These are phyloP conservation scores for Nannobrachium achirus DNA, from an alignment of 2,113 vertebrate species.

Conservation along the genomic window DNA sequence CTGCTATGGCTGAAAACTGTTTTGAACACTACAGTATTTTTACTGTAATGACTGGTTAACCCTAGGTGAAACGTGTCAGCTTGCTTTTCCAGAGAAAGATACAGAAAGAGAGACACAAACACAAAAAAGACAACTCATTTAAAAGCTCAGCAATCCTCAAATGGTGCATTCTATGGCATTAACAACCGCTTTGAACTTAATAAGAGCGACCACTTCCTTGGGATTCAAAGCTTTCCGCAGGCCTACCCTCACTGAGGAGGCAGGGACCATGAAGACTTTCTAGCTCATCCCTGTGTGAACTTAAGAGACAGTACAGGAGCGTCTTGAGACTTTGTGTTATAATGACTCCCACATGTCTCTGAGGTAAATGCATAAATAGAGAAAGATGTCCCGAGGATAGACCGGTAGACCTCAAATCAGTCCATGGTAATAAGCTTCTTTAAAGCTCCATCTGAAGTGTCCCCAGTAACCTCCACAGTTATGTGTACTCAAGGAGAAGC, in stretches of 20 bases:
- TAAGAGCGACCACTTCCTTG: constrained; percentile 7
- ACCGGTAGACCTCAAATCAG: no score
- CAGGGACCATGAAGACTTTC: constrained; percentile 28
- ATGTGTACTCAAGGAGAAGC: no score
- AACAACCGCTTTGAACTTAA: constrained; percentile 28
- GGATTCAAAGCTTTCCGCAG: constrained; percentile 23
- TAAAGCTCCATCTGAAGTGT: no score
- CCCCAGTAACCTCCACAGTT: no score
- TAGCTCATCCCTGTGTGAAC: constrained; percentile 18
- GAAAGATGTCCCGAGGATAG: constrained; percentile 14
- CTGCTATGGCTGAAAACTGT: constrained; percentile 35
- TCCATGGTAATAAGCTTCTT: background rate
- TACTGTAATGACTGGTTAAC: constrained; percentile 29
- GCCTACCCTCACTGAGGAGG: background rate
- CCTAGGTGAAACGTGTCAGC: constrained; percentile 16
- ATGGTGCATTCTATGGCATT: constrained; percentile 15
- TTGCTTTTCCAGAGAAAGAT: constrained; percentile 8
- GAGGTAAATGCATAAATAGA: background rate
- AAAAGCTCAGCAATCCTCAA: constrained; percentile 17
- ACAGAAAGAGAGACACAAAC: constrained; percentile 10
- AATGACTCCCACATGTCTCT: background rate
- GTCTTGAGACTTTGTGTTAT: constrained; percentile 20
- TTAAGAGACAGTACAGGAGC: constrained; percentile 2
- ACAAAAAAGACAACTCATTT: background rate
- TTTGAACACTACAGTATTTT: constrained; percentile 33